Base-by-base conservation (phyloP, 2,113 vertebrate species). In the Megaceryle torquata region DNA sequence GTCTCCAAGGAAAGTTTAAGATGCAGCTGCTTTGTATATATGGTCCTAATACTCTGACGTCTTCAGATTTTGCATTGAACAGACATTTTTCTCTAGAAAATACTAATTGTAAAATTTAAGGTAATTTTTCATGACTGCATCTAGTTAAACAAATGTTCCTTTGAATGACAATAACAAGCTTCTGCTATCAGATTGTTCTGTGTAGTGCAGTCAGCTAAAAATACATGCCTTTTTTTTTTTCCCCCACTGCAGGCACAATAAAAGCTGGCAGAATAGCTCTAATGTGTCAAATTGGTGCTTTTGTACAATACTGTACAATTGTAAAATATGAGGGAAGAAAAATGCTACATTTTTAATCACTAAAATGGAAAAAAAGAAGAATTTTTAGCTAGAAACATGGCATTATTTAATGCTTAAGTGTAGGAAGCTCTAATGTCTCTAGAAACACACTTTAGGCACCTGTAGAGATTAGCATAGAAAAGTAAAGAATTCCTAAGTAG, bases 141-240 rank as follows among this genome's bases (percentile, higher is more conserved):
- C 91, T 94, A 50, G 16, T 96, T 92, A 87, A 94, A 92, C 78
- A 93, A 87, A 74, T 79, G 76, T 37, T 88, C 53, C 88, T 91
- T 86, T 91, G 87, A 95, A 84, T 86, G 65, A 76, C 95, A 95
- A 28, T 69, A 91, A 72, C 44, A 82, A 64, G 43, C 69, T 91
- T 86, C 65, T 88, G 87, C 72, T 83, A 79, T 95, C 57, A 74
- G 46, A 86, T 82, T 92, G 74, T 82, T 84, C 72, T 44, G 9
- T 48, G 26, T 46, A 84, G 72, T 82, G 85, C 11, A 84, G 83
- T 70, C 61, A 83, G 78, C 83, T 93, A 85, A 93, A 91, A 96
- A 96, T 88, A 77, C 29, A 41, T 51, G 71, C 18, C 29, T 83
- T 8, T 61, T 67, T 37, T 92, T 89, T 37, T 92, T 89, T 69